Base-by-base conservation (phyloP, 2,888 invertebrate species). In the Aphodius granarius region DNA sequence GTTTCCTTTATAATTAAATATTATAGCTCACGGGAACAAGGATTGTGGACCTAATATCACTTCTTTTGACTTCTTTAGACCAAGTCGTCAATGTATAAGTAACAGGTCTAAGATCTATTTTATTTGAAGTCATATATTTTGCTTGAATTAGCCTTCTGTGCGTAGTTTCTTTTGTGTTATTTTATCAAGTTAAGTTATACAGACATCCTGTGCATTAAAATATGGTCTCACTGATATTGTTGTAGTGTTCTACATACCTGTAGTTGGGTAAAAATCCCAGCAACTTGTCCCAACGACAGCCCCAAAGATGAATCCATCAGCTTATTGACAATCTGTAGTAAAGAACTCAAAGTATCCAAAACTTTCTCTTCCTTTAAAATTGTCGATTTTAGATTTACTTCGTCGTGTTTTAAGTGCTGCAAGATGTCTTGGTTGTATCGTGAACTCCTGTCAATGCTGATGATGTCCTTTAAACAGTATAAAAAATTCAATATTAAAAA, bases 371-470 rank as follows among this genome's bases (percentile, higher is more conserved):
- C 96, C 43, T 94, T 91, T 3, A 89, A 88, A 17, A 96, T 87
- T 23, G 93, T 89, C 72, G 91, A 90, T 72, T 91, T 89, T 73
- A 96, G 88, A 74, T 92, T 92, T 18, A 91, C 91, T 72, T 94
- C 89, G 84, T 99, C 98, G 76, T 95, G 91, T 81, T 94, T 92
- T 18, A 98, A 87, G 0, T 93, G 92, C 0, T 95, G 91, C 5
- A 95, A 91, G 80, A 93, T 91, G 83, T 98, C 97, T 81, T 93
- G 92, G 5, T 95, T 92, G 78, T 93, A 90, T 71, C 94, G 91
- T 2, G 94, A 91, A 78, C 93, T 91, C 74, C 94, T 91, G 76
- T 97, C 96, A 81, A 95, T 94, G 81, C 93, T 91, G 74, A 99
- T 94, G 73, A 99, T 98, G 80, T 97, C 95, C 91, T 92, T 82